Evolutionary conservation across 1,140 invertebrate species (phyloP), one percentile per base, ranked within the genome.

Genomic region (Atta colombica): DNA sequence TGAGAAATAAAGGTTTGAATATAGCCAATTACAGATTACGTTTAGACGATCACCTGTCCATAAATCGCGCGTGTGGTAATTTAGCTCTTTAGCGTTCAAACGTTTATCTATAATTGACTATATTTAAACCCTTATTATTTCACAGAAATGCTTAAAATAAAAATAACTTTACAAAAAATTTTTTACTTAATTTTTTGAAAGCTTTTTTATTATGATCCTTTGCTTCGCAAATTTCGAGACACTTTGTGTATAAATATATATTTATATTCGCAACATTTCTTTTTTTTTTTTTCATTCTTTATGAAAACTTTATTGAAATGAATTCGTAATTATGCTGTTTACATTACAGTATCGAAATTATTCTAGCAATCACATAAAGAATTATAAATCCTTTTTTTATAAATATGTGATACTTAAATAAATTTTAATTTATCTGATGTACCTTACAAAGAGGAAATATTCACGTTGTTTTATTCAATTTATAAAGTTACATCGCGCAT

Each of bases 391-490:
- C 5, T 45, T 28, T 60, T 16, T 61, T 74, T 6, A 45, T 45
- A 45, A 10, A 1, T 45, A 31, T 74, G 49, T 12, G 21, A 39
- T 25, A 45, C 12, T n/a, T 28, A 7, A n/a, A 45, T 55, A 39
- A 53, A 21, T 35, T 35, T 71, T n/a, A 25, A 31, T 74, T 1
- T 28, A n/a, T 18, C 25, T 51, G 16, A n/a, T 10, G 39, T 49
- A 35, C 10, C 14, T 82, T 45, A 16, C 28, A 31, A 72, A 31
- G 14, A 61, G 53, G 7, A 74, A 49, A 74, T 31, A 49, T 28
- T 35, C 12, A 28, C 55, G 28, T 61, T 60, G 35, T 60, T 72
- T 72, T 45, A 60, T 82, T 72, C 68, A 69, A 80, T 74, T 74
- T 74, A n/a, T 53, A 1, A 60, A 82, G 21, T 72, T 60, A 49